These are phyloP conservation scores for Paramisgurnus dabryanus DNA, from an alignment of 2,113 vertebrate species.

Conservation along the genomic window DNA sequence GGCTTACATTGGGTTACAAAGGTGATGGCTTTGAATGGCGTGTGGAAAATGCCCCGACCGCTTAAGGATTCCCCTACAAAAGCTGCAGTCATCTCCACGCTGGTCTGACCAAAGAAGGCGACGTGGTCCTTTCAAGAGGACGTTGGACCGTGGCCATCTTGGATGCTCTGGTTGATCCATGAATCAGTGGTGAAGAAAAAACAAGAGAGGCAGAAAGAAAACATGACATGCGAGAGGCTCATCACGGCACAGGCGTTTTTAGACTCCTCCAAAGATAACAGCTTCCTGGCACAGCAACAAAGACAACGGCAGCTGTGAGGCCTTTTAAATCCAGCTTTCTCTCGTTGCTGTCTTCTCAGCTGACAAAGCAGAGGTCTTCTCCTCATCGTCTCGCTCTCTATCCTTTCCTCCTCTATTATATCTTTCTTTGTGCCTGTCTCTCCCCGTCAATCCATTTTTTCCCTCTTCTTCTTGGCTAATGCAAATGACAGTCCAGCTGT, in stretches of 20 bases:
- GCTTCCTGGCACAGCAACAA: constrained; percentile 51
- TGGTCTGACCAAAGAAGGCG: constrained; percentile 46
- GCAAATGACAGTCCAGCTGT: constrained; percentile 44
- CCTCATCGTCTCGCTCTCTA: constrained; percentile 6
- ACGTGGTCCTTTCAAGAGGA: constrained; percentile 33
- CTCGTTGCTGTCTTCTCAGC: constrained; percentile 20
- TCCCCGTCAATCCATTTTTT: constrained; percentile 17
- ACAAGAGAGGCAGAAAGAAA: constrained; percentile 42
- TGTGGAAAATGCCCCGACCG: constrained; percentile 25
- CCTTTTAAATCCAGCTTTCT: constrained; percentile 46
- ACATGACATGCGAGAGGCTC: constrained; percentile 45
- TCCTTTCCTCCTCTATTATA: constrained; percentile 32
- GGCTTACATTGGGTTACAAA: constrained; percentile 34
- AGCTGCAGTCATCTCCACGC: constrained; percentile 34
- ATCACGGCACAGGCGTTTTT: constrained; percentile 41
- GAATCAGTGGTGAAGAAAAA: constrained; percentile 53
- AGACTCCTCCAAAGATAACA: constrained; percentile 56
- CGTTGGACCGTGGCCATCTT: constrained; percentile 51
- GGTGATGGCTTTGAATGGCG: constrained; percentile 33
- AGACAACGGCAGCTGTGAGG: constrained; percentile 54
- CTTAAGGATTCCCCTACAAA: constrained; percentile 34
- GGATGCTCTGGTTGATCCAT: constrained; percentile 57
- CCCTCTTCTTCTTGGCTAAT: constrained; percentile 14
- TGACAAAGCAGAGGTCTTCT: constrained; percentile 30
- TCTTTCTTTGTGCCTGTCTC: constrained; percentile 14